Evolutionary conservation across 2,888 invertebrate genomes (phyloP).

Genomic region (Leptinotarsa tumamoca): DNA sequence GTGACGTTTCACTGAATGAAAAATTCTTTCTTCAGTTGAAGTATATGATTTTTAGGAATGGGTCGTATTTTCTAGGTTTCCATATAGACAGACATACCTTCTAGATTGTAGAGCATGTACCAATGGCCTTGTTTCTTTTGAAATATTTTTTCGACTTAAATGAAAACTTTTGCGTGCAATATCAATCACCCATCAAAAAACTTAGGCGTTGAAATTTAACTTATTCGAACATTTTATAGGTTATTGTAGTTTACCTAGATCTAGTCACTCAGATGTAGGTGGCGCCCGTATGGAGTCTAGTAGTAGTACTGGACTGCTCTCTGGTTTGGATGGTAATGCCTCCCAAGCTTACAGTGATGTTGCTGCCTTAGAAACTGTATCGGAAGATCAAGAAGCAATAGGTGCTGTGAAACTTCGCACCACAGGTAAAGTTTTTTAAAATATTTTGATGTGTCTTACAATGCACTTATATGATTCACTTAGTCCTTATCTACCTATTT

Average conservation of each 20-base stretch:
- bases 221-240: conserved; percentile 67
- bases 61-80: too few relatives aligned
- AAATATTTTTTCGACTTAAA: neutral
- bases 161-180: neutral
- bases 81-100: too few relatives aligned
- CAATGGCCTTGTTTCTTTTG: neutral
- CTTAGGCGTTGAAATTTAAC: neutral
- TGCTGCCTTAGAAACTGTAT: conserved; percentile 75
- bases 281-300: conserved; percentile 65
- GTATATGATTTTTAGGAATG: too few relatives aligned
- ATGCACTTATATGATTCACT: neutral
- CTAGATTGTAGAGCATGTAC: neutral
- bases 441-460: neutral
- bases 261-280: conserved; percentile 80
- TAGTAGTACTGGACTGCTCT: conserved; percentile 62
- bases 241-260: conserved; percentile 87
- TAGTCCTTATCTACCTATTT: neutral
- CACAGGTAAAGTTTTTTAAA: conserved; percentile 56
- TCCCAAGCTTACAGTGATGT: conserved; percentile 63
- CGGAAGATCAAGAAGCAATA: conserved; percentile 75
- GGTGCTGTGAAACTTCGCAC: conserved; percentile 62
- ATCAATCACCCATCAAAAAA: neutral
- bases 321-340: conserved; percentile 62
- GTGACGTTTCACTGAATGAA: too few relatives aligned
- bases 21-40: too few relatives aligned